Percentiles rank a stretch among this genome's conserved stretches.
Conservation (phyloP, 2,888 invertebrate genomes). For the Eumerus sabulonum region DNA sequence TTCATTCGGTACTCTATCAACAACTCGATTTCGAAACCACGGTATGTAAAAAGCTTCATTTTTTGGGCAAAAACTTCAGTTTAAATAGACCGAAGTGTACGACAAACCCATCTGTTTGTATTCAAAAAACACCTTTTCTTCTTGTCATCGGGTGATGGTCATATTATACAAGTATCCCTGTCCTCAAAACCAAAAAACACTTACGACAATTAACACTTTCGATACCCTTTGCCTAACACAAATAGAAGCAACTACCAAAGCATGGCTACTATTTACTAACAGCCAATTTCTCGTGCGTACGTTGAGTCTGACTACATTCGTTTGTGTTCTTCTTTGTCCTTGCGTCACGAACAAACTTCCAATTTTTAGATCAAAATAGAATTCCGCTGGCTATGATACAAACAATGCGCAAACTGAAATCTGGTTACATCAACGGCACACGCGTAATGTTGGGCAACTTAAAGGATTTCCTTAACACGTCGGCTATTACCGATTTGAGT, state of each 20-base stretch:
- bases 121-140: slow-evolving; percentile 52
- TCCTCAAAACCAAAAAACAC: slow-evolving; percentile 6
- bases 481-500: slow-evolving; percentile 97
- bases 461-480: slow-evolving; percentile 97
- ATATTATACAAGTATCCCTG: neutral
- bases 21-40: too few species aligned
- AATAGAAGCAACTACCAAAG: slow-evolving; percentile 20
- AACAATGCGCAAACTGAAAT: slow-evolving; percentile 98
- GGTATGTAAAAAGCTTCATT: too few species aligned
- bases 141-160: slow-evolving; percentile 36
- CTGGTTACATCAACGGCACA: slow-evolving; percentile 99
- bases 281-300: slow-evolving; percentile 13
- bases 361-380: slow-evolving; percentile 89
- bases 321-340: slow-evolving; percentile 6
- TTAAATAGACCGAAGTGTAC: too few species aligned
- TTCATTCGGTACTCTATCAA: too few species aligned
- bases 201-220: slow-evolving; percentile 3
- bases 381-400: slow-evolving; percentile 97
- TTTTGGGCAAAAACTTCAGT: too few species aligned
- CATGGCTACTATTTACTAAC: slow-evolving; percentile 54
- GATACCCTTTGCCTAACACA: neutral
- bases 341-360: neutral
- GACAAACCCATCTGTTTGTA: too few species aligned
- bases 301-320: neutral
- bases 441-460: slow-evolving; percentile 96